Evolutionary conservation across 2,113 vertebrate genomes (phyloP).

Genomic region (Rhagologus leucostigma): DNA sequence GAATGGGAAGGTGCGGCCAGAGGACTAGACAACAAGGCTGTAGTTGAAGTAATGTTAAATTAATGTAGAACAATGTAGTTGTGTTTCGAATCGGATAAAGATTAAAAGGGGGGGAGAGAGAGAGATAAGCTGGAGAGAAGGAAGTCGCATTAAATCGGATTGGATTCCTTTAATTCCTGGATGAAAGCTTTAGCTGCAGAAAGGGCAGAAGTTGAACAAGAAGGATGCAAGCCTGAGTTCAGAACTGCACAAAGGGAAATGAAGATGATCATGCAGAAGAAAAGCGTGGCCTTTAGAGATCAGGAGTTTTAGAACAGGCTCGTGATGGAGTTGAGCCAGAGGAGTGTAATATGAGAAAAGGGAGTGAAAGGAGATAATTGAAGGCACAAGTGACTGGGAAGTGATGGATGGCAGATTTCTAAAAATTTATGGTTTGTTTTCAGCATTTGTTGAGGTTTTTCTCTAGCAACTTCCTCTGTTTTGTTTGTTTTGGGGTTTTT

Average conservation of each 20-base stretch:
- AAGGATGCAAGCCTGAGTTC: neutral
- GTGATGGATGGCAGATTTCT: neutral
- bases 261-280: neutral
- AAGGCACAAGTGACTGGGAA: neutral
- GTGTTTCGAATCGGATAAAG: neutral
- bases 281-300: neutral
- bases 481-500: neutral
- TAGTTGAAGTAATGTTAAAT: neutral
- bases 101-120: neutral
- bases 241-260: neutral
- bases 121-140: neutral
- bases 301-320: neutral
- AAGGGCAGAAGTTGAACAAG: slow-evolving; percentile 21
- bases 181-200: slow-evolving; percentile 34
- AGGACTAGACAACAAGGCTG: neutral
- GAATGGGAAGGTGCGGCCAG: neutral
- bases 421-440: neutral
- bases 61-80: neutral
- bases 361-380: neutral
- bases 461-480: neutral
- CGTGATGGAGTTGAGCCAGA: neutral
- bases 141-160: slow-evolving; percentile 16
- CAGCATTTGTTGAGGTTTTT: neutral
- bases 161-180: slow-evolving; percentile 28
- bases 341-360: neutral